These are phyloP conservation scores for Tokudaia tokunoshimensis DNA, from an alignment of 2,797 vertebrate genomes.

Conservation along the genomic window DNA sequence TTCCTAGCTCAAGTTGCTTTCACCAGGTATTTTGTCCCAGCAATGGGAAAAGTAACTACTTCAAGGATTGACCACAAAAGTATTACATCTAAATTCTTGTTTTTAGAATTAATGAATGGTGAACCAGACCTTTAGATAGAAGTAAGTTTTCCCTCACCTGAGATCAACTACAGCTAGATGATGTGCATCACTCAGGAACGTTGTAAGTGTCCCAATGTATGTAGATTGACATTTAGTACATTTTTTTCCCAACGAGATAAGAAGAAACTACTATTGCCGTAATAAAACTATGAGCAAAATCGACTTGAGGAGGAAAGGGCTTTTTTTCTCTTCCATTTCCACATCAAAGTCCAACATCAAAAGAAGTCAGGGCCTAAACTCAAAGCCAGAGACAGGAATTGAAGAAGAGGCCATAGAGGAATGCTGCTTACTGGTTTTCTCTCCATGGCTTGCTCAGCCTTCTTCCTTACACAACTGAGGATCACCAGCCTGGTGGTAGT, in stretches of 20 bases:
- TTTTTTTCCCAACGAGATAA: neutral
- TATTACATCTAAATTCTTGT: neutral
- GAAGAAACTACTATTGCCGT: neutral
- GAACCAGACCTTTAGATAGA: neutral
- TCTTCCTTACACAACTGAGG: neutral
- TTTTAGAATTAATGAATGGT: constrained; percentile 1
- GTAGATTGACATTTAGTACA: neutral
- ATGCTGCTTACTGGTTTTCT: neutral
- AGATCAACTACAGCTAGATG: neutral
- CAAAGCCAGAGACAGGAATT: neutral
- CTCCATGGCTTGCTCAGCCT: neutral
- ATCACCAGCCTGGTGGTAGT: too few relatives aligned
- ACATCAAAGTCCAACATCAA: neutral
- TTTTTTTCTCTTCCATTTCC: too few relatives aligned
- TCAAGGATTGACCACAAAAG: neutral
- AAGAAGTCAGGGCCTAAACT: neutral
- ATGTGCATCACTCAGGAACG: neutral
- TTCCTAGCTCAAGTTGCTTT: neutral
- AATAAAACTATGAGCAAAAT: neutral
- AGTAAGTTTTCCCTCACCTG: neutral
- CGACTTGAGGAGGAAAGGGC: neutral
- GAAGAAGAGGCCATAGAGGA: neutral
- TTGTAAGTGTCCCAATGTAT: neutral
- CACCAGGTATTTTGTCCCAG: neutral
- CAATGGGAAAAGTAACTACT: neutral